Conservation (phyloP, 1,140 invertebrate genomes). For the Drosophila saltans region DNA sequence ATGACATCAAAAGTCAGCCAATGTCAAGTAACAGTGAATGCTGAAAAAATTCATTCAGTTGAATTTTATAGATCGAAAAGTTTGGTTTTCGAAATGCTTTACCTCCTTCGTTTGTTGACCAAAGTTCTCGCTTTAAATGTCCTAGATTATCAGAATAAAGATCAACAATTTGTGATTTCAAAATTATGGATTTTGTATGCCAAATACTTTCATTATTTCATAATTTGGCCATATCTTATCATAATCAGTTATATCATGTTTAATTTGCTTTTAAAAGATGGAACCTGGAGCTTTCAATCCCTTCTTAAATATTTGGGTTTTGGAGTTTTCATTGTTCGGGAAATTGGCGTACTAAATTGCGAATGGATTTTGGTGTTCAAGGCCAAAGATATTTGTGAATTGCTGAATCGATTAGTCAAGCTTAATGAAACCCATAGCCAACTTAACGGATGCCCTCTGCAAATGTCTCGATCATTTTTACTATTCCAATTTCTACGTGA, state of each 20-base stretch:
- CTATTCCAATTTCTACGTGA: not conserved
- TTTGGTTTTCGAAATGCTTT: no score
- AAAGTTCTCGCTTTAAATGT: not conserved
- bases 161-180: not conserved
- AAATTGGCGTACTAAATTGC: not conserved
- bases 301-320: not conserved
- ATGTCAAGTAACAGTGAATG: no score
- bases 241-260: not conserved
- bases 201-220: not conserved
- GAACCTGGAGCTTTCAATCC: no score
- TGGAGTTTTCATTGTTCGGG: not conserved
- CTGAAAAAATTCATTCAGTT: no score
- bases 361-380: not conserved
- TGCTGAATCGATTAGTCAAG: not conserved
- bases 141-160: not conserved
- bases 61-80: no score
- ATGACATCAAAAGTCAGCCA: no score
- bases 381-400: not conserved
- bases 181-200: not conserved
- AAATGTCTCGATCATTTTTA: not conserved
- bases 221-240: not conserved
- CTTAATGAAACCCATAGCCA: not conserved
- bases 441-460: not conserved
- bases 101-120: not conserved
- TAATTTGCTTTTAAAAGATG: not conserved